A percentile compares a stretch with the other conserved stretches of the same genome.
phyloP scores from a whole-genome alignment of 2,113 vertebrate genomes.

The Tragelaphus scriptus region DNA sequence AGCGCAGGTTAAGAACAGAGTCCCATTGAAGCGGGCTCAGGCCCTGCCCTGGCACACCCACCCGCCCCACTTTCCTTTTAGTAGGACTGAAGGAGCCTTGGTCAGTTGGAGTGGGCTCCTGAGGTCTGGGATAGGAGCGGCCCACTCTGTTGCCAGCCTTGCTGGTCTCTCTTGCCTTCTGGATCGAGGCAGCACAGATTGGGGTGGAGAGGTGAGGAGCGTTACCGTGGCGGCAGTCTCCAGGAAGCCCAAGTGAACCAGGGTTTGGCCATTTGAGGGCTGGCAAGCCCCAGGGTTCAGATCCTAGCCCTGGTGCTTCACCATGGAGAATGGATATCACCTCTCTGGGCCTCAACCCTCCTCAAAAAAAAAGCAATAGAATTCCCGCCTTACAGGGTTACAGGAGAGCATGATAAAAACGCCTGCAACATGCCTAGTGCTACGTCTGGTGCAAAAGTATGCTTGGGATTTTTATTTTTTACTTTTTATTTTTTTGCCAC shows the following conservation, averaged over 20 bases:
- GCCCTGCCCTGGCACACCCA: neutral
- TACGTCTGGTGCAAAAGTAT: neutral
- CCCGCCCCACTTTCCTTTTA: neutral
- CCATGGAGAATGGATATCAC: neutral
- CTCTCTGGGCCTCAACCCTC: neutral
- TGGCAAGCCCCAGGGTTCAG: neutral
- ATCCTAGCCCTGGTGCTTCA: neutral
- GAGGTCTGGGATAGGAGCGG: neutral
- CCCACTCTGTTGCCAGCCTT: neutral
- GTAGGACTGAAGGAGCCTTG: neutral
- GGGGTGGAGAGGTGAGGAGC: neutral
- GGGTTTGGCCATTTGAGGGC: neutral
- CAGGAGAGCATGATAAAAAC: neutral
- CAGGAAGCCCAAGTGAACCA: neutral
- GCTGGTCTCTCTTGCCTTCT: neutral
- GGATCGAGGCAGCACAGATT: neutral
- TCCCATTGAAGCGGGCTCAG: neutral
- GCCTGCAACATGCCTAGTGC: neutral
- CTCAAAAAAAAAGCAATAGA: neutral
- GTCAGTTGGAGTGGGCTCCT: neutral
- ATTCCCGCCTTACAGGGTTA: neutral
- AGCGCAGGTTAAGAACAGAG: constrained; percentile 27
- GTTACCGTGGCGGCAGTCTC: neutral
- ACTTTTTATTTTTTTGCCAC: neutral
- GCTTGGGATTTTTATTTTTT: neutral